Evolutionary conservation across 2,113 vertebrate genomes (phyloP), one percentile per base, ranked within the genome.

Genomic region (Rhea americana): DNA sequence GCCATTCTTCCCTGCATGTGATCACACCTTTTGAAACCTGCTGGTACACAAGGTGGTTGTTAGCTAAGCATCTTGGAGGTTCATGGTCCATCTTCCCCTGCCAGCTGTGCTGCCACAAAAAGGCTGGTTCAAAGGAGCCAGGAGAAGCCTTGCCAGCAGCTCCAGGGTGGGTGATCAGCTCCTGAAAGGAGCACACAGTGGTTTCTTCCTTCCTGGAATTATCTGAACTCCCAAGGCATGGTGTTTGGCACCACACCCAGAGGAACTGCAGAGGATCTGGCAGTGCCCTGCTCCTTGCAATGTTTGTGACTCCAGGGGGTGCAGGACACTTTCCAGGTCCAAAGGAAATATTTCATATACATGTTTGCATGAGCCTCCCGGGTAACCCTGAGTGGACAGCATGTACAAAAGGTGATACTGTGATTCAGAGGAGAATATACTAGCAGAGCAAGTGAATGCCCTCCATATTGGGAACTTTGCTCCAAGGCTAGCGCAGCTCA

Each of bases 171-270:
- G 80, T 93, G 93, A 78, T 79, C 90, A 81, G 61, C 51, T 73
- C 65, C 83, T 93, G 93, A 88, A 91, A 96, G 76, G 73, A 93
- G 92, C 35, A 1, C 85, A 51, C 65, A 83, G 90, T 0, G 0
- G 43, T 84, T 90, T 71, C 92, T 95, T 95, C 93, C 93, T 95
- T 95, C 93, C 96, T 84, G 88, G 93, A 90, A 96, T 95, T 96
- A 96, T 90, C 85, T 91, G 76, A 75, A 83, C 77, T 80, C 89
- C 66, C 0, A 1, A 41, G 94, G 88, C 80, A 20, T 6, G 3
- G 65, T 74, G 85, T 95, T 87, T 26, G 93, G 92, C 96, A 86
- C 80, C 2, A 4, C 3, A 90, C 94, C 96, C n/a, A 0, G 82
- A 50, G 77, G 17, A 84, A 76, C 61, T 0, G 91, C 88, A 21